These are phyloP conservation scores for Blera fallax DNA, from an alignment of 2,888 invertebrate species.

Conservation along the genomic window DNA sequence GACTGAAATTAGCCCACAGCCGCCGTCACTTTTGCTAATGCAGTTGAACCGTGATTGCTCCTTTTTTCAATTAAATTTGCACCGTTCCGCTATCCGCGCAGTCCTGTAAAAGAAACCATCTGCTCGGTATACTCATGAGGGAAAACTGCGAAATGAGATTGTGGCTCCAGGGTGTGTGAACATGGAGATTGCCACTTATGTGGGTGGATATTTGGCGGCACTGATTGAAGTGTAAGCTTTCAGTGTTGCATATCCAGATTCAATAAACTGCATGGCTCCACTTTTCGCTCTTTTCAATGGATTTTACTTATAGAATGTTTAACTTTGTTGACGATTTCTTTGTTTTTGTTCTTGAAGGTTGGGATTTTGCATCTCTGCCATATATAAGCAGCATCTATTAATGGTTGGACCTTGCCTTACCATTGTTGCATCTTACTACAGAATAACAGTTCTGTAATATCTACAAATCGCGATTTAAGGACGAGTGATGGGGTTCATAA, in stretches of 20 bases:
- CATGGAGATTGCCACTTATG: conserved; percentile 75
- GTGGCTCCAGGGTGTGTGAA: conserved; percentile 80
- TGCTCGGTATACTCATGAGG: conserved; percentile 38
- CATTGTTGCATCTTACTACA: too few relatives aligned
- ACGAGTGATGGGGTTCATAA: too few relatives aligned
- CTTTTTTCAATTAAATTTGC: conserved; percentile 74
- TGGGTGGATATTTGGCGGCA: conserved; percentile 65
- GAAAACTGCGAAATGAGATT: conserved; percentile 77
- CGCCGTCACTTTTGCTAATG: conserved; percentile 72
- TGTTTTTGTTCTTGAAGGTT: too few relatives aligned
- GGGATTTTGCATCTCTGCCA: too few relatives aligned
- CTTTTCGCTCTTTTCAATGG: not conserved
- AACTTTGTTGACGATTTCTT: not conserved
- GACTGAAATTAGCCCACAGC: conserved; percentile 74
- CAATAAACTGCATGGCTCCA: not conserved
- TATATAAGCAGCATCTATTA: too few relatives aligned
- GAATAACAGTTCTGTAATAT: too few relatives aligned
- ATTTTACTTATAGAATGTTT: not conserved
- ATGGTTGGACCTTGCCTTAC: too few relatives aligned
- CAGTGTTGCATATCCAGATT: conserved; percentile 15
- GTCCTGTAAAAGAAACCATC: conserved; percentile 51
- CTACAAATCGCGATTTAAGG: too few relatives aligned
- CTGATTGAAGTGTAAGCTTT: conserved; percentile 60
- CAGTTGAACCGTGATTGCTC: conserved; percentile 73
- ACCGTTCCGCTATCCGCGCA: conserved; percentile 38